phyloP scores from a whole-genome alignment of 2,113 vertebrate species.

The Centropus bengalensis region DNA sequence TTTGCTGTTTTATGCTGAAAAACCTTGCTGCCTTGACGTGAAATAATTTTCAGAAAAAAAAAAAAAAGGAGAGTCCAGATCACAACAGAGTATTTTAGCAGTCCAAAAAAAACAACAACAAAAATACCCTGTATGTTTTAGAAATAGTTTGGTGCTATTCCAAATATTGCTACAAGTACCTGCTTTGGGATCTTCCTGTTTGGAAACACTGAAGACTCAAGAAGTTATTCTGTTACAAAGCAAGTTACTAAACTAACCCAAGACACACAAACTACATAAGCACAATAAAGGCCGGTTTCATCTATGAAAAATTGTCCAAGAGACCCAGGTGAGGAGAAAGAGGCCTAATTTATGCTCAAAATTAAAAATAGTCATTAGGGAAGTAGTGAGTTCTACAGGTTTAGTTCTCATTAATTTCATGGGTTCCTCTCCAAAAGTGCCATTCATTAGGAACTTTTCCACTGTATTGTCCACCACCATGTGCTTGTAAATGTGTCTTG shows the following conservation, averaged over 20 bases:
- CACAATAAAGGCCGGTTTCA: accelerated
- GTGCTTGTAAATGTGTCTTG: not conserved
- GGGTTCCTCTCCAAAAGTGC: not conserved
- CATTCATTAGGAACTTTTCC: not conserved
- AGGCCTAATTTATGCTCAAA: not conserved
- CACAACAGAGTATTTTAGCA: too few species aligned
- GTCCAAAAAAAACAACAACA: not conserved
- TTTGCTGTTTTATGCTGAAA: not conserved
- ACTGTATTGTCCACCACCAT: not conserved
- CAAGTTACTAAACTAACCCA: not conserved
- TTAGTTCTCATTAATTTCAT: not conserved
- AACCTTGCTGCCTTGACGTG: not conserved
- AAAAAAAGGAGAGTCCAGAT: not conserved
- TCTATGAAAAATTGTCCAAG: not conserved
- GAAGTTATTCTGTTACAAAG: not conserved
- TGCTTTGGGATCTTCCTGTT: not conserved
- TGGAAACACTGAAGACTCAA: not conserved
- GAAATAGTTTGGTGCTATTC: not conserved
- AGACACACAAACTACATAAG: not conserved
- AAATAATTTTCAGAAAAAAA: not conserved
- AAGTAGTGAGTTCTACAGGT: not conserved
- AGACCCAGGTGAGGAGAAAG: not conserved
- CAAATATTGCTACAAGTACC: not conserved
- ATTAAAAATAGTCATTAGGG: not conserved
- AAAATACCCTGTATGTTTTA: accelerated